These are phyloP conservation scores for Formica exsecta DNA, from an alignment of 1,140 invertebrate genomes.

Conservation along the genomic window DNA sequence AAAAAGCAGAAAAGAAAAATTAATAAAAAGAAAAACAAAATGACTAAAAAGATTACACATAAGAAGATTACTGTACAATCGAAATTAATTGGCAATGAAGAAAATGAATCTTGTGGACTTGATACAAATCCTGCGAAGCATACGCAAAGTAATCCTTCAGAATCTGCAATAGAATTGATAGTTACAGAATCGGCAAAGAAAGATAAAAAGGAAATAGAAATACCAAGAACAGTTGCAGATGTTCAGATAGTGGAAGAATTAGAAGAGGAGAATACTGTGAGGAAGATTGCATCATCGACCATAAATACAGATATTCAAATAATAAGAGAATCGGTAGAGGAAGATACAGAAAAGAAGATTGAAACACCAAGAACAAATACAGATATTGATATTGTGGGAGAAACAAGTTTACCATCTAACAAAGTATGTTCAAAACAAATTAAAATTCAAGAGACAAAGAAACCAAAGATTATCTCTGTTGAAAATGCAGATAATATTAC, in stretches of 20 bases:
- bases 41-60: slow-evolving; percentile 15
- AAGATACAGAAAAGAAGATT: not conserved
- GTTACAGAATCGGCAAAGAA: slow-evolving; percentile 16
- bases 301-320: not conserved
- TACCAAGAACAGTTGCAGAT: not conserved
- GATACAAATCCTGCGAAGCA: not conserved
- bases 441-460: not conserved
- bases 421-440: not conserved
- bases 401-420: not conserved
- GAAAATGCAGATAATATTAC: slow-evolving; percentile 61
- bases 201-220: not conserved
- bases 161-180: not conserved
- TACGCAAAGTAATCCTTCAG: not conserved
- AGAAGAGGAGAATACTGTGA: not conserved
- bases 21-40: not conserved
- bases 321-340: not conserved
- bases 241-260: not conserved
- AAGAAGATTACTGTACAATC: slow-evolving; percentile 20
- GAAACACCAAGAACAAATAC: not conserved
- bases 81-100: not conserved
- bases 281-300: not conserved
- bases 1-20: slow-evolving; percentile 26
- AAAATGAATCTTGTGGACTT: slow-evolving; percentile 3
- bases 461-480: slow-evolving; percentile 59
- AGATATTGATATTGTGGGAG: not conserved